Evolutionary conservation across 2,113 vertebrate genomes (phyloP), one percentile per base, ranked within the genome.

Genomic region (Octodon degus): DNA sequence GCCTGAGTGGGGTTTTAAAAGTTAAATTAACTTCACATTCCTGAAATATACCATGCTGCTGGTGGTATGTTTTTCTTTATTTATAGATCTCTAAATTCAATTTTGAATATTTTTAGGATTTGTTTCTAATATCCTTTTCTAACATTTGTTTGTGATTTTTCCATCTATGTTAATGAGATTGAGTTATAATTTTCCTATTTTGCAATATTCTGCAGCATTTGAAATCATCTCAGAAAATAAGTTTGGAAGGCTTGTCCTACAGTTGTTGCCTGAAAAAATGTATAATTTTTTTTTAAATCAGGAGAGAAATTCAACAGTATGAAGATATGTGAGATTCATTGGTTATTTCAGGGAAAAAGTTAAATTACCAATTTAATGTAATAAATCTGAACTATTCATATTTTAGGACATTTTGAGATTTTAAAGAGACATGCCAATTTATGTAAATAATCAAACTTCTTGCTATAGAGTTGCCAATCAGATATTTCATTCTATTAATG

Each of bases 141-240:
- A 92, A 76, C 55, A 58, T 89, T 95, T 86, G 3, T 90, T 93
- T 81, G 37, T 10, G 11, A 34, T 67, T 47, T 74, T 92, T 89
- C 5, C 47, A 76, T 70, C 12, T 84, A 47, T 63, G 67, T 53
- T 72, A 62, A 62, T 19, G 67, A 96, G 8, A 77, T 62, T 13
- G 19, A 82, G 40, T 2, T 92, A 1, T 43, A 77, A 83, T 77
- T 74, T 91, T 82, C 16, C 34, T 84, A 43, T 88, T 50, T 88
- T 50, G 37, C 91, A 83, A 76, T 62, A 17, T 83, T 94, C 60
- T 27, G 20, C 12, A 34, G 27, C 8, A 5, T 70, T 67, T 85
- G 43, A 81, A 96, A 82, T 16, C n/a, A 94, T 50, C 37, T 86
- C 30, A 53, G n/a, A 67, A 85, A 85, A 50, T 43, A n/a, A 83